phyloP scores from a whole-genome alignment of 2,888 invertebrate species.

The Deroplatys truncata region DNA sequence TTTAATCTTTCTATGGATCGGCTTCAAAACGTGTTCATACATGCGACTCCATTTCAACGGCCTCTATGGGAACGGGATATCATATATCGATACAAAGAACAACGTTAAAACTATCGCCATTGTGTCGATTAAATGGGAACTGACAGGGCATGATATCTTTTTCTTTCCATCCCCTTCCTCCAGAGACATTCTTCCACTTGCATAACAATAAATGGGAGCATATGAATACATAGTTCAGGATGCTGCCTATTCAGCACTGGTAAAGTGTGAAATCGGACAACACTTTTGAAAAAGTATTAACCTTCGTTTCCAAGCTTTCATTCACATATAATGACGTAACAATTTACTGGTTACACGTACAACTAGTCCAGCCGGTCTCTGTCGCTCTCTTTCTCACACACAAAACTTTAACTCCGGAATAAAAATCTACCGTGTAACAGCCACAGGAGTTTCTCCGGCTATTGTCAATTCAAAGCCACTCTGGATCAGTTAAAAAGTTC shows the following conservation, averaged over 20 bases:
- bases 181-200: not conserved
- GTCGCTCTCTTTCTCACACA: too few species aligned
- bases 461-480: too few species aligned
- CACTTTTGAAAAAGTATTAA: not conserved
- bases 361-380: not conserved
- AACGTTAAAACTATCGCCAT: not conserved
- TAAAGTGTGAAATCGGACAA: not conserved
- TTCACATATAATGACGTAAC: not conserved
- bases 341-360: not conserved
- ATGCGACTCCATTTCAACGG: not conserved
- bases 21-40: not conserved
- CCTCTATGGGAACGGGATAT: not conserved
- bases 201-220: not conserved
- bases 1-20: not conserved
- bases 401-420: too few species aligned
- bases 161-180: not conserved
- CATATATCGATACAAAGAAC: not conserved
- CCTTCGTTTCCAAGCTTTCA: not conserved
- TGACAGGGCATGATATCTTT: not conserved
- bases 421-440: too few species aligned
- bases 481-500: too few species aligned
- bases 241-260: not conserved
- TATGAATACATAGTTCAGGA: not conserved
- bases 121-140: not conserved
- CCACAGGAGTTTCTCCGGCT: too few species aligned